Evolutionary conservation across 2,888 invertebrate genomes (phyloP), one percentile per base, ranked within the genome.

Genomic region (Orthonevra nobilis): DNA sequence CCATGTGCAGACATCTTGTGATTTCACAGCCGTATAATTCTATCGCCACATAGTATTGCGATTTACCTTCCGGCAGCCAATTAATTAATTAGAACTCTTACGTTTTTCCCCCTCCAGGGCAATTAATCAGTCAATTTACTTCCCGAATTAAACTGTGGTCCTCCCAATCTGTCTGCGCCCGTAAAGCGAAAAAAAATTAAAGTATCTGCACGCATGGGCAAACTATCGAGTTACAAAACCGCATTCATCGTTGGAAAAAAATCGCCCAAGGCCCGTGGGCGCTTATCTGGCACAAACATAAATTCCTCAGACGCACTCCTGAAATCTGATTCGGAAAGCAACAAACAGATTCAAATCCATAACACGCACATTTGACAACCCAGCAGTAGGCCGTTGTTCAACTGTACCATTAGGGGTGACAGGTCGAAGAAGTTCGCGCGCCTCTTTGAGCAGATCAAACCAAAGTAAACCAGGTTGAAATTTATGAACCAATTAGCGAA

Each of bases 401-500:
- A 20, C 34, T 60, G 60, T 42, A 19, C 36, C 42, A 36, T 52
- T 34, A 42, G 38, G 48, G 50, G 26, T 44, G 34, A 60, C 52
- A 26, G 32, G 30, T 58, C 32, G 34, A 9, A 32, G 23, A 9
- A 26, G 15, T 19, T 7, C 10, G 30, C n/a, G 30, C n/a, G 14
- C 5, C 19, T 30, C 48, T 28, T 23, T n/a, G 9, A 2, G 14
- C 54, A 36, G 23, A 5, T 19, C 15, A 32, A 30, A 26, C 32
- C 32, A 34, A 15, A 36, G 38, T 30, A 30, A 54, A 14, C 36
- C 14, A 46, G 20, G 9, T 19, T 28, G 28, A 48, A 58, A 69
- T 69, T 69, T 48, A 69, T 69, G 58, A 61, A 44, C 70, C 70
- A 70, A 70, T 70, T 70, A 70, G 52, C 54, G 36, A 52, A 38